phyloP scores from a whole-genome alignment of 2,888 invertebrate genomes.

The Eupelmus urozonus region DNA sequence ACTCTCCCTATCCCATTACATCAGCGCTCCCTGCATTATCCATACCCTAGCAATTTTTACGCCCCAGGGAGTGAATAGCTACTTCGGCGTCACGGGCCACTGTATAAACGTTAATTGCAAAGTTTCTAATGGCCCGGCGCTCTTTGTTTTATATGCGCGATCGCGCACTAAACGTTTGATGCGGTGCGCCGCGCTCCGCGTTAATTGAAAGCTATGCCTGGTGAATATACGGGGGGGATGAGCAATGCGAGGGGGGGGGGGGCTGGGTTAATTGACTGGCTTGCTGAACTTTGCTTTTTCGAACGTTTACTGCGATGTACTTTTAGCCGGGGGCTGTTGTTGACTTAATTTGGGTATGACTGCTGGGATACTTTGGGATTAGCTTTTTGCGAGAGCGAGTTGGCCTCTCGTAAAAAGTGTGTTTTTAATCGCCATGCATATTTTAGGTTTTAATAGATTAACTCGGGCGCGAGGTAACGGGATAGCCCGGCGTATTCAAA shows the following conservation, averaged over 20 bases:
- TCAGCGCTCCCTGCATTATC: no score
- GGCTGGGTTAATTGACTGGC: not conserved
- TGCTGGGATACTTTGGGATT: no score
- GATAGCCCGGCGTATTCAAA: not conserved
- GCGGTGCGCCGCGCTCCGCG: conserved; percentile 1
- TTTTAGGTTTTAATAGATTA: no score
- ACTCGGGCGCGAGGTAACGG: not conserved
- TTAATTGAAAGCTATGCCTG: conserved; percentile 10
- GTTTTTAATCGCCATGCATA: no score
- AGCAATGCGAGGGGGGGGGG: not conserved
- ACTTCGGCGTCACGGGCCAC: no score
- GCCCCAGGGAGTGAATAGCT: no score
- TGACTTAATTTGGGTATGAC: no score
- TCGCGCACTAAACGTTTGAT: conserved; percentile 21
- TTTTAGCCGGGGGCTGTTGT: no score
- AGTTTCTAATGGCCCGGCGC: conserved; percentile 16
- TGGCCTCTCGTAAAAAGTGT: no score
- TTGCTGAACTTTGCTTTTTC: not conserved
- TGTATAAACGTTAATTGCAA: conserved; percentile 23
- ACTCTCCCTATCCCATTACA: no score
- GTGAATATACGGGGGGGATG: not conserved
- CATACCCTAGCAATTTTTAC: no score
- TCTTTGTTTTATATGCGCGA: conserved; percentile 16
- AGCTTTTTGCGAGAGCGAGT: no score
- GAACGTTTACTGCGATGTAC: not conserved